Evolutionary conservation across 2,888 invertebrate species (phyloP).

Genomic region (Hedychridium roseum): DNA sequence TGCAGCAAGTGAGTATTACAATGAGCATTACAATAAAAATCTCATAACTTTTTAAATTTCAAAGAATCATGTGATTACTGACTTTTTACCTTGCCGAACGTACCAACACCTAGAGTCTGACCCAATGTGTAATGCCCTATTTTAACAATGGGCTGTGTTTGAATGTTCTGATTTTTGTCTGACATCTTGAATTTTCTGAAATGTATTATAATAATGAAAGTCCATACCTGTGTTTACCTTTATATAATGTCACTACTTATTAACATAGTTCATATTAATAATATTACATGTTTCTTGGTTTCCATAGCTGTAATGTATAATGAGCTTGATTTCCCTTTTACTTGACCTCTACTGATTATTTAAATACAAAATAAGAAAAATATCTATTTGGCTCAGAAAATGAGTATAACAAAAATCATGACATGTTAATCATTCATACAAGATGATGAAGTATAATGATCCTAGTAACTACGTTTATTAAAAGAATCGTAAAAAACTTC

Average conservation of each 20-base stretch:
- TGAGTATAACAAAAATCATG: no score
- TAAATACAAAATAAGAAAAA: neutral
- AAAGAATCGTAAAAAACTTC: neutral
- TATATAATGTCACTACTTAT: neutral
- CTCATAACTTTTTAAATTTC: slow-evolving; percentile 8
- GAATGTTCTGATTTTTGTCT: slow-evolving; percentile 50
- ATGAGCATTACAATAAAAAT: no score
- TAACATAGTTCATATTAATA: neutral
- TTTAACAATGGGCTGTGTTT: slow-evolving; percentile 82
- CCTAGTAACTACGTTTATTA: no score
- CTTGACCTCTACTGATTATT: neutral
- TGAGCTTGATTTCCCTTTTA: neutral
- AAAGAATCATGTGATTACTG: slow-evolving; percentile 43
- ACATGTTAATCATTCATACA: no score
- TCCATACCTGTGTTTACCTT: neutral
- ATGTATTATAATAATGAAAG: slow-evolving; percentile 1
- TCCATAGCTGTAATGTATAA: neutral
- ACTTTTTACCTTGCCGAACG: slow-evolving; percentile 99
- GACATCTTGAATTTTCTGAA: slow-evolving; percentile 42
- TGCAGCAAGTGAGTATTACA: slow-evolving; percentile 59
- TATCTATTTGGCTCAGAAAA: no score
- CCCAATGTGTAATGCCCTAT: slow-evolving; percentile 98
- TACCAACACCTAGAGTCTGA: slow-evolving; percentile 93
- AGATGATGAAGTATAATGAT: no score
- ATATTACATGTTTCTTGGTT: neutral